A percentile compares a stretch with the other conserved stretches of the same genome.
phyloP scores from a whole-genome alignment of 1,140 invertebrate genomes.

The Eufriesea mexicana region DNA sequence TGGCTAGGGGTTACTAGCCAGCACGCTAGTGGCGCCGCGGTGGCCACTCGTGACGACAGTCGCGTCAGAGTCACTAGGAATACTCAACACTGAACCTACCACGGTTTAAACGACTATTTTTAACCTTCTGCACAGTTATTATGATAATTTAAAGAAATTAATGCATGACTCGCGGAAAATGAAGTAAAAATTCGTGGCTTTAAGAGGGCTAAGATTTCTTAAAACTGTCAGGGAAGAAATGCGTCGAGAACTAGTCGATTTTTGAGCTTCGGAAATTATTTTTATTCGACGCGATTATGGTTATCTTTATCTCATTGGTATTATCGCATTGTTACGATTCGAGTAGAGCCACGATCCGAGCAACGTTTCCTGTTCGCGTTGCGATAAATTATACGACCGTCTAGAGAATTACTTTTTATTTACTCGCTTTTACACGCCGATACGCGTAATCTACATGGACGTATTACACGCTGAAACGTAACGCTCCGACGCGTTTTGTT shows the following conservation, averaged over 20 bases:
- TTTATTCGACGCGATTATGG: slow-evolving; percentile 2
- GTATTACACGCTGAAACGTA: background rate
- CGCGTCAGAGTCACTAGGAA: no score
- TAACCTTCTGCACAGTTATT: no score
- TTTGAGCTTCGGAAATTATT: slow-evolving; percentile 1
- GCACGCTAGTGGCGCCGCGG: no score
- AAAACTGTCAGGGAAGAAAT: no score
- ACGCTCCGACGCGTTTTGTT: background rate
- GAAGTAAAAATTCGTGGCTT: no score
- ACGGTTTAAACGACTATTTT: no score
- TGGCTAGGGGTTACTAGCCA: no score
- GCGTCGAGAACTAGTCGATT: background rate
- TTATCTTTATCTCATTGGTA: background rate
- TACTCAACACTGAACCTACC: no score
- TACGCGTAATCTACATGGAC: background rate
- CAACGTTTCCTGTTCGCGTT: background rate
- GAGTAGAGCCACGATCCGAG: background rate
- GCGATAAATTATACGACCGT: background rate
- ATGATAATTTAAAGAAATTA: no score
- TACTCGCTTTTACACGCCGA: background rate
- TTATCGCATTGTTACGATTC: slow-evolving; percentile 18
- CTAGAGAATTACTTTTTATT: background rate
- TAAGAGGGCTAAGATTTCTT: no score
- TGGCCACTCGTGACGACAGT: no score
- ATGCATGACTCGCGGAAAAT: no score